Evolutionary conservation across 1,140 invertebrate genomes (phyloP).

Genomic region (Helicoverpa armigera): DNA sequence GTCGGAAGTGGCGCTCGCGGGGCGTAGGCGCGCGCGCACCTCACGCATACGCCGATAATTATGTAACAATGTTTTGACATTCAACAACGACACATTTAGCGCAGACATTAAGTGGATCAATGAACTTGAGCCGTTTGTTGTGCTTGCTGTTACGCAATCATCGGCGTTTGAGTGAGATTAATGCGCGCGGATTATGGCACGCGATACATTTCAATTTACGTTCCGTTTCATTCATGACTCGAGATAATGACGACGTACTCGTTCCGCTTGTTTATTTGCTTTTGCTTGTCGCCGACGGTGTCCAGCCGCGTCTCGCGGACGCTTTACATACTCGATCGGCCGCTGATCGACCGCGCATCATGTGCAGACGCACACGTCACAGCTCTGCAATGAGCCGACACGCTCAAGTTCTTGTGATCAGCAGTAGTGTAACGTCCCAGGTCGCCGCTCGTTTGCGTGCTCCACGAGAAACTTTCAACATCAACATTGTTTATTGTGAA

Average conservation of each 20-base stretch:
- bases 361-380: slow-evolving; percentile 23
- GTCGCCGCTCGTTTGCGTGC: slow-evolving; percentile 17
- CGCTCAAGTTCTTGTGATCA: slow-evolving; percentile 9
- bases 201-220: slow-evolving; percentile 86
- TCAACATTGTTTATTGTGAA: slow-evolving; percentile 43
- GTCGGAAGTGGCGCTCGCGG: slow-evolving; percentile 64
- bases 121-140: slow-evolving; percentile 84
- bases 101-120: slow-evolving; percentile 84
- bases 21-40: slow-evolving; percentile 56
- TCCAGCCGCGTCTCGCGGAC: slow-evolving; percentile 51
- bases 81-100: slow-evolving; percentile 84
- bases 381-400: slow-evolving; percentile 10
- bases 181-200: slow-evolving; percentile 85
- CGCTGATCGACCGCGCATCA: slow-evolving; percentile 36
- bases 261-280: slow-evolving; percentile 79
- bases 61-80: slow-evolving; percentile 86
- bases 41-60: slow-evolving; percentile 77
- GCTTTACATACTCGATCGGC: slow-evolving; percentile 60
- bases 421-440: not conserved
- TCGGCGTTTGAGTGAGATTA: slow-evolving; percentile 85
- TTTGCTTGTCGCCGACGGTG: slow-evolving; percentile 70
- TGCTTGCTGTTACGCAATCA: slow-evolving; percentile 81
- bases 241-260: slow-evolving; percentile 82
- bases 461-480: slow-evolving; percentile 32
- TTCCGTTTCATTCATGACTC: slow-evolving; percentile 84